Evolutionary conservation across 2,888 invertebrate genomes (phyloP), one percentile per base, ranked within the genome.

Genomic region (Penaeus monodon): DNA sequence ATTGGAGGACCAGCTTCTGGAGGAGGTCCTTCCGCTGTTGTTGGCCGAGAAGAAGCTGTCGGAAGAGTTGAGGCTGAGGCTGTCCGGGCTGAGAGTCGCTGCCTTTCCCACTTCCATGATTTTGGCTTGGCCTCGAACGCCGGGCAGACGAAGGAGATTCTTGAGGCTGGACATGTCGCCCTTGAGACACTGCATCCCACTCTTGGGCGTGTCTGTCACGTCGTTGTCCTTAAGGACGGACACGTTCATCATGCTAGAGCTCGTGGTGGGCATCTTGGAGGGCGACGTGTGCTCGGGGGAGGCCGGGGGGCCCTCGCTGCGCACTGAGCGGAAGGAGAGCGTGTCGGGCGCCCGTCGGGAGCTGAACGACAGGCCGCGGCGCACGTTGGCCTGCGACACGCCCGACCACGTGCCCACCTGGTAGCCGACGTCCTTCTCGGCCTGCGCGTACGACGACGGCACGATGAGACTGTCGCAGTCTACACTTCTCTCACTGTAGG

Each of bases 1-100:
- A 66, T 84, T 88, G 29, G 89, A 89, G 68, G 86, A 74, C 89
- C 89, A 89, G 63, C 88, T 88, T 29, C 89, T 82, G 44, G 89
- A 88, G 49, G 89, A 89, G 12, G 85, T 89, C 20, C 89, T 73
- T 63, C 89, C 89, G 66, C 88, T 89, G 81, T 85, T 76, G 22
- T 85, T 76, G 22, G 89, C 82, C 7, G 86, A 83, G 77, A 88
- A 85, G 83, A 88, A 88, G 77, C 89, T 89, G 78, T 88, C 89
- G n/a, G 89, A 82, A 12, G 88, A 89, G 63, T 86, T 88, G 63
- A 89, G 89, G 76, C 89, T 89, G 63, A 89, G 82, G 38, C 81
- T 85, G 73, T 89, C 89, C 22, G 89, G 88, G 66, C 83, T 88
- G 33, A 88, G 64, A 33, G 85, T 66, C 17, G 66, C 68, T 14